Conservation (phyloP, 2,797 vertebrate genomes). For the Todus mexicanus region DNA sequence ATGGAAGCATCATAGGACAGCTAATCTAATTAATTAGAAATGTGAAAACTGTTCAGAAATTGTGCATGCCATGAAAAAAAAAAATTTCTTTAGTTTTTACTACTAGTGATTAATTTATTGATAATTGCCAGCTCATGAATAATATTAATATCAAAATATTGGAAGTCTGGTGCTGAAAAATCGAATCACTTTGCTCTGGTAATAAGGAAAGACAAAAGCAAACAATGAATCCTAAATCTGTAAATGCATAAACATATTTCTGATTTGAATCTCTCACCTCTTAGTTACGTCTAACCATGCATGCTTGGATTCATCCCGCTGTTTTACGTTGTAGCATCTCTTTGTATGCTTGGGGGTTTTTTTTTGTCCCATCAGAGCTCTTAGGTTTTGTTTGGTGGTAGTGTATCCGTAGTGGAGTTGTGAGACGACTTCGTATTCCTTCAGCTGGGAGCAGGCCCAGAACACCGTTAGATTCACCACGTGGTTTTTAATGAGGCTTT, state of each 20-base stretch:
- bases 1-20: not conserved
- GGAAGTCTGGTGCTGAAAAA: slow-evolving; percentile 34
- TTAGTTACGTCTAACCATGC: not conserved
- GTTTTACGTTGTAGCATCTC: slow-evolving; percentile 2
- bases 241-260: slow-evolving; percentile 51
- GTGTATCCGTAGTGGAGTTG: not conserved
- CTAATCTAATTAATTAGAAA: not conserved
- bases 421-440: not conserved
- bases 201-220: slow-evolving; percentile 29
- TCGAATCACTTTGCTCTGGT: not conserved
- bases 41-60: not conserved
- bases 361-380: not conserved
- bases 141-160: slow-evolving; percentile 16
- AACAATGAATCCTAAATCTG: slow-evolving; percentile 69
- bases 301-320: slow-evolving; percentile 7
- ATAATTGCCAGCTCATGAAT: slow-evolving; percentile 71
- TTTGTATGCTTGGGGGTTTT: not conserved
- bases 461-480: not conserved
- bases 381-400: not conserved
- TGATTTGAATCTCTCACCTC: not conserved
- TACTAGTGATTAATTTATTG: not conserved
- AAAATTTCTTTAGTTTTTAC: not conserved
- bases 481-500: not conserved
- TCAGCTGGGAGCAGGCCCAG: not conserved
- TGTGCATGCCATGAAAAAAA: not conserved